Percentiles rank a stretch among this genome's conserved stretches.
These are phyloP conservation scores for Engraulis encrasicolus DNA, from an alignment of 2,113 vertebrate species.

Conservation along the genomic window DNA sequence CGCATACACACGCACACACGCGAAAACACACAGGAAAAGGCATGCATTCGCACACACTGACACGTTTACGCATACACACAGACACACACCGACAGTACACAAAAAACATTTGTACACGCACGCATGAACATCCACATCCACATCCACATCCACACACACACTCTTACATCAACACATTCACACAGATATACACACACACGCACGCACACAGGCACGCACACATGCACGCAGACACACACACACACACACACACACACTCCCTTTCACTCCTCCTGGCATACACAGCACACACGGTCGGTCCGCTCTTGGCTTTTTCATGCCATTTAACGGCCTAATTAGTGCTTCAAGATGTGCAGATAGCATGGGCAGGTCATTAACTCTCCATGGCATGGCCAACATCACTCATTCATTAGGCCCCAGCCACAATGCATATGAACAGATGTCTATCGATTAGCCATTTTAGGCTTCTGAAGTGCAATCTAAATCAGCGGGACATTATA, in stretches of 20 bases:
- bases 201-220: not conserved
- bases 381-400: slow-evolving; percentile 29
- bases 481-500: not conserved
- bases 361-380: slow-evolving; percentile 42
- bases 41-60: not conserved
- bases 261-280: slow-evolving; percentile 29
- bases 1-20: not conserved
- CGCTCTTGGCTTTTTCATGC: slow-evolving; percentile 21
- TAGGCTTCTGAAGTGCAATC: slow-evolving; percentile 3
- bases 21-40: too few relatives aligned
- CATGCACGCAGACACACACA: not conserved
- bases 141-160: too few relatives aligned
- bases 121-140: too few relatives aligned
- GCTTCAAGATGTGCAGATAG: slow-evolving; percentile 45
- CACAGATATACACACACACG: not conserved
- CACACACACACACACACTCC: not conserved
- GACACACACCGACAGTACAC: too few relatives aligned
- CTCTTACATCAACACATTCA: too few relatives aligned
- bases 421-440: slow-evolving; percentile 36
- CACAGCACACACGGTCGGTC: slow-evolving; percentile 29
- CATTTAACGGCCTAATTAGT: slow-evolving; percentile 47
- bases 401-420: slow-evolving; percentile 16
- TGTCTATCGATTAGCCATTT: slow-evolving; percentile 33
- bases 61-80: too few relatives aligned
- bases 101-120: too few relatives aligned